Percentiles rank a stretch among this genome's conserved stretches.
These are phyloP conservation scores for Drosophila punjabiensis DNA, from an alignment of 1,140 invertebrate species.

Conservation along the genomic window DNA sequence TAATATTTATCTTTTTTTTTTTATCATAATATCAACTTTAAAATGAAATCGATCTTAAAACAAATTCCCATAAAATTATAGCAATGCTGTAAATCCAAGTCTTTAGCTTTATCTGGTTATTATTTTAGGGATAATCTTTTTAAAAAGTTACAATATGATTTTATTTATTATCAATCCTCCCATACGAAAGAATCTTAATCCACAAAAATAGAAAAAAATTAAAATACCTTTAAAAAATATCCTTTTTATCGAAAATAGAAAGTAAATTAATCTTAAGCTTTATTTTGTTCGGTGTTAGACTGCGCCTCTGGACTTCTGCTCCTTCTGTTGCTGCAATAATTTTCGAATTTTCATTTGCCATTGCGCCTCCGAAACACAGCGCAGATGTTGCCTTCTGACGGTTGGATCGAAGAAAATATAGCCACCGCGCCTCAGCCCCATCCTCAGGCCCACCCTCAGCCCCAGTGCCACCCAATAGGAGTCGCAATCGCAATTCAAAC, in stretches of 20 bases:
- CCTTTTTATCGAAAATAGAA: background rate
- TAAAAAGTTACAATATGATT: background rate
- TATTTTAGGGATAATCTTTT: background rate
- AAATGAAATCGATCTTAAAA: too few relatives aligned
- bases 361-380: conserved; percentile 65
- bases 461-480: conserved; percentile 12
- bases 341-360: conserved; percentile 79
- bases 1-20: too few relatives aligned
- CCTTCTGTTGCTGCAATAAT: conserved; percentile 76
- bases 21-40: too few relatives aligned
- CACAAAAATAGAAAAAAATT: background rate
- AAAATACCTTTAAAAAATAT: background rate
- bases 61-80: background rate
- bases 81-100: too few relatives aligned
- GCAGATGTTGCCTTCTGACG: conserved; percentile 63
- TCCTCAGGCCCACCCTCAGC: background rate
- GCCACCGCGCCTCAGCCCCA: background rate
- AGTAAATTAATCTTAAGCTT: background rate
- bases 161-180: background rate
- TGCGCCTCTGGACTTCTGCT: conserved; percentile 15
- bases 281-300: background rate
- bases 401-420: conserved; percentile 37
- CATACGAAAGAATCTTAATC: background rate
- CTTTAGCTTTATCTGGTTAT: too few relatives aligned
- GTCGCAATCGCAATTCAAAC: conserved; percentile 58